These are phyloP conservation scores for Dasyurus viverrinus DNA, from an alignment of 2,113 vertebrate genomes.

Conservation along the genomic window DNA sequence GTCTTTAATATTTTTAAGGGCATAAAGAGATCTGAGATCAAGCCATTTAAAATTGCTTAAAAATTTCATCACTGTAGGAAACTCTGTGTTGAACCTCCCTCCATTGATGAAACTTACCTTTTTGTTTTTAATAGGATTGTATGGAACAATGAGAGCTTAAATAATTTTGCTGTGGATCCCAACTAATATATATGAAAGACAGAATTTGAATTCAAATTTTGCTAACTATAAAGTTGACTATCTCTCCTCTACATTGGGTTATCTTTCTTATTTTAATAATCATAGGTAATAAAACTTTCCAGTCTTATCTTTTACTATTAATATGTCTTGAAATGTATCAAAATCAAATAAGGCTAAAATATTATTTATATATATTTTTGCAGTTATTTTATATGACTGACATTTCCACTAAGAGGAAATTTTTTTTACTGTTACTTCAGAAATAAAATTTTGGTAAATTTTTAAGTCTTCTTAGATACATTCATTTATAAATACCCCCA, in stretches of 20 bases:
- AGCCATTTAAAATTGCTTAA: background rate
- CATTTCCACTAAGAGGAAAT: conserved; percentile 5
- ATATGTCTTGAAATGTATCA: background rate
- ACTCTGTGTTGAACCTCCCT: background rate
- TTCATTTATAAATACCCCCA: background rate
- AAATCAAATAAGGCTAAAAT: background rate
- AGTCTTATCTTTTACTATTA: conserved; percentile 2
- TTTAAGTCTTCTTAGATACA: conserved; percentile 16
- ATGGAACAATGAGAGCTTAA: background rate
- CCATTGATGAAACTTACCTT: background rate
- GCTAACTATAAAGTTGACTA: background rate
- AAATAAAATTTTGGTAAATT: conserved; percentile 21
- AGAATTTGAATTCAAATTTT: background rate
- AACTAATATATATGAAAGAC: background rate
- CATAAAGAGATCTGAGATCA: background rate
- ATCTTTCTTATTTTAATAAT: conserved; percentile 17
- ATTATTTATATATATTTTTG: background rate
- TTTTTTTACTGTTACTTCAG: background rate
- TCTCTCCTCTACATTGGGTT: background rate
- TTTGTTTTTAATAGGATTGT: background rate
- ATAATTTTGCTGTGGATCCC: background rate
- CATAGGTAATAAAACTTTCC: conserved; percentile 14
- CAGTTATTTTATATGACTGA: background rate
- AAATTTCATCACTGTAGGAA: background rate
- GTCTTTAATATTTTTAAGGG: background rate